Evolutionary conservation across 2,797 vertebrate species (phyloP).

Genomic region (Tragopan temminckii): DNA sequence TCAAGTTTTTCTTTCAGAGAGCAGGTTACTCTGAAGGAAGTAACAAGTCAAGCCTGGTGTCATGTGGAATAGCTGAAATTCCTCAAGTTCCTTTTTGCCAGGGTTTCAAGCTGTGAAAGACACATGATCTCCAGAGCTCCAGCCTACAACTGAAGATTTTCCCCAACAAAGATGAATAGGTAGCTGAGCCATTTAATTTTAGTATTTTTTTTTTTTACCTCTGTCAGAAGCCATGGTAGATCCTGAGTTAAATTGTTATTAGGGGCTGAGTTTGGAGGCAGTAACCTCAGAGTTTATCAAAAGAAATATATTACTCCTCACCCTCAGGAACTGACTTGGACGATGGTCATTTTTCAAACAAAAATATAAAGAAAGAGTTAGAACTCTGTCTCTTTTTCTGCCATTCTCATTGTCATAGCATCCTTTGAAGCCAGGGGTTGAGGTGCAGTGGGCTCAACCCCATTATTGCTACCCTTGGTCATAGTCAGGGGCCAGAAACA

Average conservation of each 20-base stretch:
- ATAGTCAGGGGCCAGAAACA: not conserved
- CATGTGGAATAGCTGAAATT: constrained; percentile 74
- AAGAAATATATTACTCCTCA: constrained; percentile 1
- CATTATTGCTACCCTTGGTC: not conserved
- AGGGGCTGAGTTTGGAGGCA: constrained; percentile 6
- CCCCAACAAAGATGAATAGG: constrained; percentile 53
- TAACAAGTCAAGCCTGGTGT: constrained; percentile 35
- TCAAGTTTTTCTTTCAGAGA: not conserved
- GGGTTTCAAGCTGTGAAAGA: constrained; percentile 75
- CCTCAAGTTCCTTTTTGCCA: constrained; percentile 71
- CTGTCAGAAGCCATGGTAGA: not conserved
- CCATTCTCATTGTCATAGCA: not conserved
- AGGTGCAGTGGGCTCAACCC: not conserved
- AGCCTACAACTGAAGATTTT: constrained; percentile 57
- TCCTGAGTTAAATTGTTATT: constrained; percentile 29
- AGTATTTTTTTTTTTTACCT: not conserved
- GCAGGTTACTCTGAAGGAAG: constrained; percentile 42
- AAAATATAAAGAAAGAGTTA: not conserved
- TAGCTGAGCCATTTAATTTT: constrained; percentile 25
- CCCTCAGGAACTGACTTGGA: not conserved
- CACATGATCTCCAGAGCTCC: constrained; percentile 54
- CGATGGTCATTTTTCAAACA: not conserved
- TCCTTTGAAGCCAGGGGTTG: not conserved
- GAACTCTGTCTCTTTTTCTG: not conserved
- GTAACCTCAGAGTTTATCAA: constrained; percentile 11